Conservation (phyloP, 2,113 vertebrate genomes). For the Zosterops lateralis region DNA sequence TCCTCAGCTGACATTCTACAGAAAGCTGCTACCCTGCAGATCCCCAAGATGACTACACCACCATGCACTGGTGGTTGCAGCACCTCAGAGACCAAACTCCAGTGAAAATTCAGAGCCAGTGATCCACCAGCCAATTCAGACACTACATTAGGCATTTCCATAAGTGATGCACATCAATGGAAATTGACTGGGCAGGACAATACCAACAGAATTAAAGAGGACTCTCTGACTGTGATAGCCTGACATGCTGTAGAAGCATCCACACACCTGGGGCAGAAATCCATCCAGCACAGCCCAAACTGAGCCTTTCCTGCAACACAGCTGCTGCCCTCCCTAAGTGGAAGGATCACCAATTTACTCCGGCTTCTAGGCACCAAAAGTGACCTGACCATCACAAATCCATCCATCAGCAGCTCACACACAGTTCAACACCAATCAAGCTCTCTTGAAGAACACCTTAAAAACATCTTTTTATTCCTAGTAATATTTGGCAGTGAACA, state of each 20-base stretch:
- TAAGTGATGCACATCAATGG: background rate
- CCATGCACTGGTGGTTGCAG: rapidly evolving
- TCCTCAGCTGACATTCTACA: background rate
- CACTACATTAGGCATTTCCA: rapidly evolving
- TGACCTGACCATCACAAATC: background rate
- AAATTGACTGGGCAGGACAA: rapidly evolving
- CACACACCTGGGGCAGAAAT: background rate
- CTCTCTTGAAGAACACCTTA: background rate
- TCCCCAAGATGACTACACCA: background rate
- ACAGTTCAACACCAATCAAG: background rate
- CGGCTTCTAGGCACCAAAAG: background rate
- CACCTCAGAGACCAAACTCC: background rate
- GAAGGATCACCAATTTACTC: background rate
- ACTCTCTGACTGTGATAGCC: rapidly evolving
- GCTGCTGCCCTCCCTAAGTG: no score
- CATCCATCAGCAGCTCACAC: background rate
- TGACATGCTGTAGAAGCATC: rapidly evolving
- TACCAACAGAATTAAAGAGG: background rate
- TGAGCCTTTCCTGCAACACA: background rate
- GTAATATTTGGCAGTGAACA: background rate
- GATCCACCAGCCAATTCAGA: background rate
- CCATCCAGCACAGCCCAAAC: background rate
- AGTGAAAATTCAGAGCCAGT: rapidly evolving
- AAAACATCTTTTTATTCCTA: background rate
- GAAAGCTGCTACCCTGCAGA: background rate